A percentile compares a stretch with the other conserved stretches of the same genome.
Evolutionary conservation across 2,888 invertebrate genomes (phyloP).

Genomic region (Teleogryllus oceanicus): DNA sequence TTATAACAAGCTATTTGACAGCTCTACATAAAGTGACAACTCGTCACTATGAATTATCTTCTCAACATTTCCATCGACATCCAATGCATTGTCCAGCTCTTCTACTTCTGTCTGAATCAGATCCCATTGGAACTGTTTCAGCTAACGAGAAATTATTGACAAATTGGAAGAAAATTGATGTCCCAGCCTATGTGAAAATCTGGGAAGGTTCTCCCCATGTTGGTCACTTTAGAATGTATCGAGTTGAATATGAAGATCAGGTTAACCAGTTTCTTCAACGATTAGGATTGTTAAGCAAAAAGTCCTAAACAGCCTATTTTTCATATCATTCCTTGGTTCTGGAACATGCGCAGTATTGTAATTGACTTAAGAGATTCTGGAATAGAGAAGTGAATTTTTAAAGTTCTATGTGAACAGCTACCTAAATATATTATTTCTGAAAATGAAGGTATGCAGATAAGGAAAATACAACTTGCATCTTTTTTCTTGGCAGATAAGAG

Average conservation of each 20-base stretch:
- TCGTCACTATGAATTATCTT: slow-evolving; percentile 76
- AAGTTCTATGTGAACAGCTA: no score
- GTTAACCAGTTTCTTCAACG: background rate
- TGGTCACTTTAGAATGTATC: slow-evolving; percentile 61
- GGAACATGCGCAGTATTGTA: no score
- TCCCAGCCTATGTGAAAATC: slow-evolving; percentile 63
- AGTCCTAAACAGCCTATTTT: background rate
- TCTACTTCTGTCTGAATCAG: slow-evolving; percentile 61
- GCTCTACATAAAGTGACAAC: slow-evolving; percentile 79
- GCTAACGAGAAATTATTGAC: slow-evolving; percentile 70
- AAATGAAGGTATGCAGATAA: no score
- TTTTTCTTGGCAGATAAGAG: no score
- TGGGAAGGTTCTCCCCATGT: slow-evolving; percentile 76
- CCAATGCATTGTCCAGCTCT: slow-evolving; percentile 71
- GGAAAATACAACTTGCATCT: no score
- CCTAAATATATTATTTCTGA: no score
- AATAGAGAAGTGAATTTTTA: no score
- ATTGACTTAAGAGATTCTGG: no score
- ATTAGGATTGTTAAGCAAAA: background rate
- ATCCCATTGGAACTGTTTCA: slow-evolving; percentile 71
- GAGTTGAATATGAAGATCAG: slow-evolving; percentile 58
- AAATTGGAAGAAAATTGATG: slow-evolving; percentile 67
- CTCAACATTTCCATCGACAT: slow-evolving; percentile 77
- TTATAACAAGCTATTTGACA: slow-evolving; percentile 62
- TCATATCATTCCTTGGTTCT: no score